Evolutionary conservation across 2,797 vertebrate species (phyloP).

Genomic region (Tokudaia tokunoshimensis): DNA sequence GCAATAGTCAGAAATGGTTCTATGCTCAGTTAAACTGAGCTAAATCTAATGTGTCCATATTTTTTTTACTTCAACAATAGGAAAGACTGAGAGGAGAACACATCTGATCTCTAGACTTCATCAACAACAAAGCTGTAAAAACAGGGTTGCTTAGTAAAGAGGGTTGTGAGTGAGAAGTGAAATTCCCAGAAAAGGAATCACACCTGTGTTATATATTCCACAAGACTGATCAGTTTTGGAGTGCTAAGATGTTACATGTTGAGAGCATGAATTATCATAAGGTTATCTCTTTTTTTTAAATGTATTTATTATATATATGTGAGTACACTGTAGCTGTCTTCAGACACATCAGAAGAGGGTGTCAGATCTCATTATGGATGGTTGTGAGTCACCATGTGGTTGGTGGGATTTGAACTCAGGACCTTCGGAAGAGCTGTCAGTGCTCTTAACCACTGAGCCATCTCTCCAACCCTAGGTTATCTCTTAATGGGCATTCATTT

Average conservation of each 20-base stretch:
- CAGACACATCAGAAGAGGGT: too few relatives aligned
- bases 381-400: too few relatives aligned
- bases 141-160: neutral
- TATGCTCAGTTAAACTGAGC: neutral
- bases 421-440: too few relatives aligned
- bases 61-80: neutral
- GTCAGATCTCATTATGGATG: too few relatives aligned
- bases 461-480: too few relatives aligned
- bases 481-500: neutral
- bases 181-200: neutral
- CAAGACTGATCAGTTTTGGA: neutral
- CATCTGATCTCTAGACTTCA: neutral
- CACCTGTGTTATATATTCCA: neutral
- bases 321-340: too few relatives aligned
- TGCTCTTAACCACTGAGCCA: too few relatives aligned
- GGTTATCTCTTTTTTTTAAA: neutral
- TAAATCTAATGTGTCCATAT: neutral
- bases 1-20: neutral
- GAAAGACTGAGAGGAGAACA: constrained; percentile 1
- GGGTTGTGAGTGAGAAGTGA: neutral
- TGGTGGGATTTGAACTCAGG: too few relatives aligned
- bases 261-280: neutral
- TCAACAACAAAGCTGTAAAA: neutral
- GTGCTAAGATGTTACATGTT: neutral
- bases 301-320: too few relatives aligned